Evolutionary conservation across 2,797 vertebrate genomes (phyloP).

Genomic region (Muraenolepis orangiensis): DNA sequence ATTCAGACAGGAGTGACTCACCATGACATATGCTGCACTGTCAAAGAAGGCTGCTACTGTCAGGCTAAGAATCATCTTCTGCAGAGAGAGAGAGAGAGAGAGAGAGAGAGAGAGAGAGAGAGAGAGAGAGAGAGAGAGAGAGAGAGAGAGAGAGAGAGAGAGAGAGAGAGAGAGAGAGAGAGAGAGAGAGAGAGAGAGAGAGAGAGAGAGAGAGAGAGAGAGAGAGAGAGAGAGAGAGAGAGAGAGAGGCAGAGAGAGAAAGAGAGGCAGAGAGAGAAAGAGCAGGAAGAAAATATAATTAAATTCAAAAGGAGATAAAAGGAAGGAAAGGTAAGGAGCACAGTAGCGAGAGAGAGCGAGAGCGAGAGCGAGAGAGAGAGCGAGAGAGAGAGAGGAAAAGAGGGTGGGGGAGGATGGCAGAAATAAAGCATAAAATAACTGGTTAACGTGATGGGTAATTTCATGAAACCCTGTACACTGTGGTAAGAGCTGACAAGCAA

Average conservation of each 20-base stretch:
- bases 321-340: not conserved
- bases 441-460: no score
- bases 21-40: conserved; percentile 81
- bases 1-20: conserved; percentile 59
- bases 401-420: not conserved
- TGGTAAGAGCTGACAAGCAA: not conserved
- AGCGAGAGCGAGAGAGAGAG: not conserved
- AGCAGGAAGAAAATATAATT: no score
- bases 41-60: conserved; percentile 79
- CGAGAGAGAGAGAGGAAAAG: not conserved
- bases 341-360: not conserved
- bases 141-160: not conserved
- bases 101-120: no score
- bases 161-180: not conserved
- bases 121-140: no score
- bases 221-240: no score
- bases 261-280: no score
- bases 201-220: no score
- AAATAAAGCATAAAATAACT: no score
- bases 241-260: not conserved
- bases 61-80: conserved; percentile 82
- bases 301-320: not conserved
- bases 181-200: not conserved
- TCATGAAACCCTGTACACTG: not conserved
- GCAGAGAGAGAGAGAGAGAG: conserved; percentile 6